Conservation (phyloP, 2,888 invertebrate genomes). For the Drosophila subsilvestris region DNA sequence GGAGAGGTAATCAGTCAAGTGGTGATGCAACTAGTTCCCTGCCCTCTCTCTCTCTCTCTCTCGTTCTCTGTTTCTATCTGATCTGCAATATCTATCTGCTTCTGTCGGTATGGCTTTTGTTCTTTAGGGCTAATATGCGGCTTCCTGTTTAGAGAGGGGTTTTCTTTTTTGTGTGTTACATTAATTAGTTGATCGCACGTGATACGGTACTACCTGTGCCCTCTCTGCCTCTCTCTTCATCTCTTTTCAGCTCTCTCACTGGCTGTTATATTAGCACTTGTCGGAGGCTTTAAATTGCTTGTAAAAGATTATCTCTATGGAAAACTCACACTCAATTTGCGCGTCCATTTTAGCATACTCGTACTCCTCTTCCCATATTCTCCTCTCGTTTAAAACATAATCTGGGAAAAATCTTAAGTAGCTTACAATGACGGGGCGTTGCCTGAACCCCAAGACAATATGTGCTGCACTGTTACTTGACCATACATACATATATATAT, state of each 20-base stretch:
- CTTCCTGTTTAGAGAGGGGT: slow-evolving; percentile 71
- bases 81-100: neutral
- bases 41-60: slow-evolving; percentile 9
- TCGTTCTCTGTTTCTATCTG: neutral
- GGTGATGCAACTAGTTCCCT: slow-evolving; percentile 46
- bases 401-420: slow-evolving; percentile 77
- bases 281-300: slow-evolving; percentile 74
- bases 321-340: slow-evolving; percentile 79
- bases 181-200: slow-evolving; percentile 78
- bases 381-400: slow-evolving; percentile 45
- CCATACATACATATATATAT: slow-evolving; percentile 50
- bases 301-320: slow-evolving; percentile 77
- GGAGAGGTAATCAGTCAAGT: slow-evolving; percentile 64
- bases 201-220: slow-evolving; percentile 51
- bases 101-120: slow-evolving; percentile 51
- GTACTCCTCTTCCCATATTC: slow-evolving; percentile 8
- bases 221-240: neutral
- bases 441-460: slow-evolving; percentile 35
- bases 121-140: slow-evolving; percentile 64
- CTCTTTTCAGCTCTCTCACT: slow-evolving; percentile 16
- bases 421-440: slow-evolving; percentile 68
- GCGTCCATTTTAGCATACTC: slow-evolving; percentile 75
- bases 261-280: slow-evolving; percentile 75
- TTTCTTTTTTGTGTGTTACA: slow-evolving; percentile 53
- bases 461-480: slow-evolving; percentile 32